Conservation (phyloP, 1,140 invertebrate species). For the Danaus melanippus region DNA sequence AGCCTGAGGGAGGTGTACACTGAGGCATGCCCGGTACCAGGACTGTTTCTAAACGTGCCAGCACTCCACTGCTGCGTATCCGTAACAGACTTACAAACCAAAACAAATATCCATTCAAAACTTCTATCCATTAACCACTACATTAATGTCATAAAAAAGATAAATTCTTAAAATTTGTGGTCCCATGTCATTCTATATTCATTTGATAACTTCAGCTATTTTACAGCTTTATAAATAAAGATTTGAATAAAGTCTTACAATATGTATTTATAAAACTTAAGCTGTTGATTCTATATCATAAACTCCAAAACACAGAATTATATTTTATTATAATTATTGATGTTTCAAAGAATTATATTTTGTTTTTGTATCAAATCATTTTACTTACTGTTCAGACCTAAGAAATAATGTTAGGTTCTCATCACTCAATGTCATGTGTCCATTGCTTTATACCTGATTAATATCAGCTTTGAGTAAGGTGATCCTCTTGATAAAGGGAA, state of each 20-base stretch:
- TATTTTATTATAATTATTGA: not conserved
- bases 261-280: too few relatives aligned
- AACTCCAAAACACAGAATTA: not conserved
- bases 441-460: slow-evolving; percentile 39
- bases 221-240: too few relatives aligned
- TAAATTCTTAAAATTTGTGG: too few relatives aligned
- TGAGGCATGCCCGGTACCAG: slow-evolving; percentile 58
- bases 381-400: not conserved
- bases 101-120: not conserved
- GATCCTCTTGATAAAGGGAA: slow-evolving; percentile 51
- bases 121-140: too few relatives aligned
- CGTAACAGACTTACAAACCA: slow-evolving; percentile 37
- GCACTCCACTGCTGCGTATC: slow-evolving; percentile 41
- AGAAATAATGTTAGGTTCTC: not conserved
- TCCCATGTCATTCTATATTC: too few relatives aligned
- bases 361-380: too few relatives aligned
- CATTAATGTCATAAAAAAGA: too few relatives aligned
- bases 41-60: slow-evolving; percentile 40
- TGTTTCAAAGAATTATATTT: too few relatives aligned
- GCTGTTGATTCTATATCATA: too few relatives aligned
- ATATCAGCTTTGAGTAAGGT: slow-evolving; percentile 47
- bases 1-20: slow-evolving; percentile 45
- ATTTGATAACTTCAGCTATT: too few relatives aligned
- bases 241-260: too few relatives aligned
- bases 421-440: not conserved